A percentile compares a stretch with the other conserved stretches of the same genome.
Conservation (phyloP, 1,140 invertebrate species). For the Pseudomyrmex gracilis region DNA sequence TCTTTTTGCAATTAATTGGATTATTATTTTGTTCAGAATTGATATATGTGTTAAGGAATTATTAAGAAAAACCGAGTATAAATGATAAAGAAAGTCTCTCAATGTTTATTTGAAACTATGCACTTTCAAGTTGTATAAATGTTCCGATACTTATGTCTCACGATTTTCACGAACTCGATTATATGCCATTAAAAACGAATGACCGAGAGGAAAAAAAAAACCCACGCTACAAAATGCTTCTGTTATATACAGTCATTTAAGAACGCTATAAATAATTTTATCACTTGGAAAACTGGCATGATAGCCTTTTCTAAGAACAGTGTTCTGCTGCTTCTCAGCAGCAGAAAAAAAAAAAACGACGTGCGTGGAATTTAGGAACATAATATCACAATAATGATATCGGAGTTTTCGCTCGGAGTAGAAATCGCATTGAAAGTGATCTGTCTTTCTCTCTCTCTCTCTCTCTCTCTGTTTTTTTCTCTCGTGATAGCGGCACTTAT, state of each 20-base stretch:
- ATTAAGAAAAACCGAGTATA: too few species aligned
- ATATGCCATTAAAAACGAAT: background rate
- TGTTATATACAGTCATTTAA: conserved; percentile 61
- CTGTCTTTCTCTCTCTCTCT: too few species aligned
- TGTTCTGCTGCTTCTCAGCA: conserved; percentile 55
- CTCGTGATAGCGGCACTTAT: conserved; percentile 67
- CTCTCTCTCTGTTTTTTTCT: conserved; percentile 6
- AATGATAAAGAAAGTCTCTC: too few species aligned
- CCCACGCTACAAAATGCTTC: background rate
- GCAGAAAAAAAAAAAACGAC: conserved; percentile 40
- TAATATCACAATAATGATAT: conserved; percentile 10
- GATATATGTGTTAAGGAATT: too few species aligned
- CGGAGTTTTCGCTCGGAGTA: conserved; percentile 29
- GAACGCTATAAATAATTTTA: conserved; percentile 79
- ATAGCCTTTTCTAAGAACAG: conserved; percentile 75
- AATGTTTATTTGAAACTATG: background rate
- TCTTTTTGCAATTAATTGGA: background rate
- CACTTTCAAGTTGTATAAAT: background rate
- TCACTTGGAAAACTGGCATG: conserved; percentile 78
- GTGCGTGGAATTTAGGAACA: conserved; percentile 69
- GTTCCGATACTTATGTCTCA: conserved; percentile 31
- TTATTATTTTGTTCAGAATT: too few species aligned
- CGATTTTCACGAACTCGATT: conserved; percentile 44
- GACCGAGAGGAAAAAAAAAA: conserved; percentile 1
- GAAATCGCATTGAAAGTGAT: conserved; percentile 62